Conservation (phyloP, 1,140 invertebrate genomes). For the Harlomillsia oculata region DNA sequence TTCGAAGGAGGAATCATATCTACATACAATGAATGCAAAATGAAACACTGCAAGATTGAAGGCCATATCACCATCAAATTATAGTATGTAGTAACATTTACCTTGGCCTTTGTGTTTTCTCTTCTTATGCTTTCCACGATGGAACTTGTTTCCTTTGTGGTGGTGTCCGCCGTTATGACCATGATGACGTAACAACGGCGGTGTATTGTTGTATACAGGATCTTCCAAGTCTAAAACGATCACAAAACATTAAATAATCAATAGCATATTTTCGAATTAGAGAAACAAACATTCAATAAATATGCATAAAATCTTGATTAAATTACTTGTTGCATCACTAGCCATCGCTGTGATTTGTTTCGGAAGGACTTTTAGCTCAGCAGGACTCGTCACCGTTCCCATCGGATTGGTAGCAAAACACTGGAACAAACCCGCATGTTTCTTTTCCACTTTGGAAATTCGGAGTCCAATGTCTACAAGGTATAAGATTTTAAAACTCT, state of each 20-base stretch:
- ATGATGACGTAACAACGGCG: constrained; percentile 27
- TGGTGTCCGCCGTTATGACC: constrained; percentile 23
- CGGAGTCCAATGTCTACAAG: constrained; percentile 47
- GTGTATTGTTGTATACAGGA: constrained; percentile 15
- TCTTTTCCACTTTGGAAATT: constrained; percentile 61
- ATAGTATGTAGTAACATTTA: constrained; percentile 7
- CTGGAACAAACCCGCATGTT: constrained; percentile 76
- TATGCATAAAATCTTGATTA: background rate
- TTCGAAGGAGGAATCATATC: constrained; percentile 74
- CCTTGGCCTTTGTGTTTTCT: constrained; percentile 35
- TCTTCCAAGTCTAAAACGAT: constrained; percentile 30
- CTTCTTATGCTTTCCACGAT: constrained; percentile 29
- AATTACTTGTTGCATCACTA: constrained; percentile 25
- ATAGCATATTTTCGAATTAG: no score
- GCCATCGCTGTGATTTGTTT: constrained; percentile 53
- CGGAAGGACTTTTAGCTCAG: constrained; percentile 60
- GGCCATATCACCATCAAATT: background rate
- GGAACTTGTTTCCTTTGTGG: constrained; percentile 33
- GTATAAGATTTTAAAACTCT: no score
- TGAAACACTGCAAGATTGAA: background rate
- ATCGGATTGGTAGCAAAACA: constrained; percentile 76
- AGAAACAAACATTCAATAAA: background rate
- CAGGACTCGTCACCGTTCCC: constrained; percentile 54
- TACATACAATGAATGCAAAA: constrained; percentile 40
- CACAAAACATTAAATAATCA: no score